Evolutionary conservation across 2,113 vertebrate genomes (phyloP).

Genomic region (Oreamnos americanus): DNA sequence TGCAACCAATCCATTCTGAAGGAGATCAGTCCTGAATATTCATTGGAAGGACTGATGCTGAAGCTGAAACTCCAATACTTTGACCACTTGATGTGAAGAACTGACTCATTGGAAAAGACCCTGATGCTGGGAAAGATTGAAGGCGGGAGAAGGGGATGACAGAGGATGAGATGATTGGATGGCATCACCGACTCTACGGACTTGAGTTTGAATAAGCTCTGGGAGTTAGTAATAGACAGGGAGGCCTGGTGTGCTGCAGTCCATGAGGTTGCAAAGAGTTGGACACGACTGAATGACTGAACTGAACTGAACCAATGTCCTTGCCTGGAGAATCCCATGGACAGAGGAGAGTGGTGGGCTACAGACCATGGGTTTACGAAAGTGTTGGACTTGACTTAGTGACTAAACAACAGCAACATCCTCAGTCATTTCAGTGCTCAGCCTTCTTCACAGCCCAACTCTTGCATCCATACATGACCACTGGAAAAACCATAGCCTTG

Average conservation of each 20-base stretch:
- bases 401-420: neutral
- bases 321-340: neutral
- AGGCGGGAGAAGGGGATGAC: neutral
- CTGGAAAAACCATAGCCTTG: no score
- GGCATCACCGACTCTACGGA: neutral
- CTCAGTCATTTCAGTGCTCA: no score
- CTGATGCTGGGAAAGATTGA: neutral
- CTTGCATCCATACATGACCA: no score
- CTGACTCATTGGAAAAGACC: neutral
- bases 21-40: neutral
- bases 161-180: neutral
- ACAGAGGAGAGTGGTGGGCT: neutral
- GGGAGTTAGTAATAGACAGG: no score
- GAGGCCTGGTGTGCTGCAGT: no score
- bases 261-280: no score
- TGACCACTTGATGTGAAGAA: neutral
- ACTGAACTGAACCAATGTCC: neutral
- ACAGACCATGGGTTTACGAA: neutral
- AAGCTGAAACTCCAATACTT: neutral
- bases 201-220: neutral
- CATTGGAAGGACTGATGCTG: neutral
- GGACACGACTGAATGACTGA: no score
- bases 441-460: no score
- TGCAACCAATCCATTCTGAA: neutral
- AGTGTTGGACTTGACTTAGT: neutral